phyloP scores from a whole-genome alignment of 2,113 vertebrate genomes.

The Vulpes lagopus region DNA sequence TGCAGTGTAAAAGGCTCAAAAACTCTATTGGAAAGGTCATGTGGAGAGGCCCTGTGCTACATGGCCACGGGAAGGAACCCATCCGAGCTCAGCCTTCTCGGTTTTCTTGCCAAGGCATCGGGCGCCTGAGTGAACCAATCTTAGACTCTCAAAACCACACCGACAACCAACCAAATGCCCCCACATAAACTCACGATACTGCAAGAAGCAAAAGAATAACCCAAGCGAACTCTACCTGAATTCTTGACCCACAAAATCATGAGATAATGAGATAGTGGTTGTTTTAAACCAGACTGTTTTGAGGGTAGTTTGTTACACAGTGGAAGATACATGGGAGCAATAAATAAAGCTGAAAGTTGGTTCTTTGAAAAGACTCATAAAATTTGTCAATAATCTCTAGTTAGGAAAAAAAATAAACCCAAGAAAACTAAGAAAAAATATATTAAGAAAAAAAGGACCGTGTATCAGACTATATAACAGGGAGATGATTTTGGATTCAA shows the following conservation, averaged over 20 bases:
- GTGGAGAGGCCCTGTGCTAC: background rate
- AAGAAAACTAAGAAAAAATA: background rate
- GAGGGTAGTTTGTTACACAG: background rate
- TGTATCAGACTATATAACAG: background rate
- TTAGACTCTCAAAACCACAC: background rate
- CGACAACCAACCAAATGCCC: background rate
- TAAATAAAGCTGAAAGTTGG: background rate
- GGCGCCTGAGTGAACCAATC: background rate
- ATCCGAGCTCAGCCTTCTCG: background rate
- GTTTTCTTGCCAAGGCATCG: background rate
- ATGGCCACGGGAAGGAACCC: background rate
- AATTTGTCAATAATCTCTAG: background rate
- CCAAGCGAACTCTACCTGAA: background rate
- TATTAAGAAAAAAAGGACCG: background rate
- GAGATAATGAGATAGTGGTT: background rate
- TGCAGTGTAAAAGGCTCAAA: background rate
- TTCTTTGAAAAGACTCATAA: conserved; percentile 39
- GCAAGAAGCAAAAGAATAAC: background rate
- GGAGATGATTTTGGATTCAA: background rate
- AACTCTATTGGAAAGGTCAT: background rate
- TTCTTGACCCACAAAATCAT: background rate
- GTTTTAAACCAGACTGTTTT: background rate
- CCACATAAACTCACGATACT: background rate
- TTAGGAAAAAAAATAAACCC: background rate
- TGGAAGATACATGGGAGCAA: background rate